These are phyloP conservation scores for Siphonodentalium dalli DNA, from an alignment of 2,888 invertebrate genomes.

Conservation along the genomic window DNA sequence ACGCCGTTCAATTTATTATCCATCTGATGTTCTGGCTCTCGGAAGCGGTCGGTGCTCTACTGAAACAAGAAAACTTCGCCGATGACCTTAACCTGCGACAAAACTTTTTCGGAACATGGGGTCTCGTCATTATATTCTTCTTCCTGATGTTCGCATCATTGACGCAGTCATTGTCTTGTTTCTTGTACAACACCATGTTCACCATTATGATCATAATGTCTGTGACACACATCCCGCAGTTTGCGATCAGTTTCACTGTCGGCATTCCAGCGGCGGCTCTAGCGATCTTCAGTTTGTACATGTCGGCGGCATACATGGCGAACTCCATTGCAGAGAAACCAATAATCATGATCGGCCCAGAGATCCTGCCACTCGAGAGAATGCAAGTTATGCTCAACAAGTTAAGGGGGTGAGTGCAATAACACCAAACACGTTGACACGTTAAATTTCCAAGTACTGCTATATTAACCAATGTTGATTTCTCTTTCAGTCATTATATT, in stretches of 20 bases:
- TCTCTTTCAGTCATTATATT: no score
- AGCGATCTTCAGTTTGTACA: conserved; percentile 31
- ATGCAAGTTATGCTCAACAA: no score
- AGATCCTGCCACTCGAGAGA: conserved; percentile 30
- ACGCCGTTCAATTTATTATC: conserved; percentile 34
- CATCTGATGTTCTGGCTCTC: conserved; percentile 41
- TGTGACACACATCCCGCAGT: conserved; percentile 36
- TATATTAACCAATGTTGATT: no score
- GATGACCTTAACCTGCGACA: conserved; percentile 16
- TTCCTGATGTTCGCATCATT: conserved; percentile 19
- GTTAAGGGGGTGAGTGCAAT: no score
- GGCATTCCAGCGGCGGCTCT: conserved; percentile 32
- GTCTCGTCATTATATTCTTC: conserved; percentile 29
- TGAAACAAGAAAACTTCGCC: conserved; percentile 24
- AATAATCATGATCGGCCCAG: conserved; percentile 37
- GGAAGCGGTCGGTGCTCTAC: conserved; percentile 26
- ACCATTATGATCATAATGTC: conserved; percentile 33
- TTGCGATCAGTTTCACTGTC: conserved; percentile 37
- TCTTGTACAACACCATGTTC: conserved; percentile 37
- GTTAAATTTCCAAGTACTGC: no score
- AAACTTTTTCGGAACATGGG: conserved; percentile 39
- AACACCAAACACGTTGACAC: no score
- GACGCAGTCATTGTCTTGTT: conserved; percentile 24
- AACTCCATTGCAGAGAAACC: conserved; percentile 47
- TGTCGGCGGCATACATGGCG: conserved; percentile 35